Conservation (phyloP, 2,797 vertebrate species). For the Sarcoramphus papa region DNA sequence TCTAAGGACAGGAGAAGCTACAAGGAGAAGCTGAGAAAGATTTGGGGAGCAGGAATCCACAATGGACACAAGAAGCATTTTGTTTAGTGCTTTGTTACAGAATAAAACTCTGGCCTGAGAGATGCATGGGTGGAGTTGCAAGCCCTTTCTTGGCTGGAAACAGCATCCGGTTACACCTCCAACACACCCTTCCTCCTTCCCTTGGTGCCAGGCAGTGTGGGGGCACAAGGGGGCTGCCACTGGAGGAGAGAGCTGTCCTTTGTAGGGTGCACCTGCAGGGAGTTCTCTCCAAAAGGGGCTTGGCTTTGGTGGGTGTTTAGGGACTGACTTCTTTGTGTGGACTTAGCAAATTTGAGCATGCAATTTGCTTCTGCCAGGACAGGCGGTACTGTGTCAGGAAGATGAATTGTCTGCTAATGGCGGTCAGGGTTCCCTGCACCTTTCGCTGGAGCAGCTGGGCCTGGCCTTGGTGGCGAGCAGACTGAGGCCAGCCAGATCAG, state of each 20-base stretch:
- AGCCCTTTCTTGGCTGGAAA: background rate
- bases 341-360: fast-evolving
- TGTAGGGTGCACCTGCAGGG: background rate
- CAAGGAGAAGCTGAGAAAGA: background rate
- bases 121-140: background rate
- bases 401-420: background rate
- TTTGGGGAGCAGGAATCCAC: background rate
- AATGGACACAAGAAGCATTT: background rate
- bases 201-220: background rate
- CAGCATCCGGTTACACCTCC: background rate
- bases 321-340: background rate
- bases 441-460: background rate
- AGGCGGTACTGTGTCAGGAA: background rate
- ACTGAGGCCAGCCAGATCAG: background rate
- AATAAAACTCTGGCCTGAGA: background rate
- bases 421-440: background rate
- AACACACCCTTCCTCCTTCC: background rate
- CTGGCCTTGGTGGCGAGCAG: background rate
- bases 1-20: background rate
- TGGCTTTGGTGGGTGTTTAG: background rate
- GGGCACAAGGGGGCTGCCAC: background rate
- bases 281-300: background rate
- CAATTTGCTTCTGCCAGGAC: background rate
- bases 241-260: background rate
- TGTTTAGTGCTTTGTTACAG: background rate